These are phyloP conservation scores for Antennarius striatus DNA, from an alignment of 2,113 vertebrate genomes.

Conservation along the genomic window DNA sequence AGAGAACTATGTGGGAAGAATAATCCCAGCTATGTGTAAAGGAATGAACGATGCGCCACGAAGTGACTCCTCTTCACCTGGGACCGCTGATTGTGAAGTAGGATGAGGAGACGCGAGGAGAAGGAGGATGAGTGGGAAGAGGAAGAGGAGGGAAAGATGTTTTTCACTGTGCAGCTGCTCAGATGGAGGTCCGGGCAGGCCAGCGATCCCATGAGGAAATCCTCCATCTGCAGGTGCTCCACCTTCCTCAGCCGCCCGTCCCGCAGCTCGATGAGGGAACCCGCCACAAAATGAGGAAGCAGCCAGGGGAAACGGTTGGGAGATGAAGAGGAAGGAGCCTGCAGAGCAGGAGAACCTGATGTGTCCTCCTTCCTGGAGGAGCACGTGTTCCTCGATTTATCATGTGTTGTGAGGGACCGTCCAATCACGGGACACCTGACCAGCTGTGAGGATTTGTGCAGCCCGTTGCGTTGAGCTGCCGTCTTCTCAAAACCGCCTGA, in stretches of 20 bases:
- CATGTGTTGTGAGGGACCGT: conserved; percentile 20
- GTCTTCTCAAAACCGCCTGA: neutral
- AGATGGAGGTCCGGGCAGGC: conserved; percentile 77
- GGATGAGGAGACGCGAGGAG: conserved; percentile 73
- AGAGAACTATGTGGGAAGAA: no score
- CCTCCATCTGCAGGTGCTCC: conserved; percentile 79
- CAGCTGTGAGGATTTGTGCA: conserved; percentile 25
- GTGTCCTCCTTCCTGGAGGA: conserved; percentile 18
- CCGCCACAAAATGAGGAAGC: conserved; percentile 76
- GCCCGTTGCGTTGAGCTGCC: conserved; percentile 7
- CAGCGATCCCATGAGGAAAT: conserved; percentile 75
- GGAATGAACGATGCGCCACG: no score
- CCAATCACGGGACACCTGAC: conserved; percentile 9
- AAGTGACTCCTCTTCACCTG: conserved; percentile 63
- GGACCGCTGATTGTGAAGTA: conserved; percentile 73
- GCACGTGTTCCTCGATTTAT: conserved; percentile 11
- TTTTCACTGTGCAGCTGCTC: conserved; percentile 77
- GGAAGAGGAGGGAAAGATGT: conserved; percentile 62
- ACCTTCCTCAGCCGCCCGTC: conserved; percentile 75
- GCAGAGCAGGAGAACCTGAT: neutral
- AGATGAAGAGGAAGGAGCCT: conserved; percentile 24
- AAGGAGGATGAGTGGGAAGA: conserved; percentile 53
- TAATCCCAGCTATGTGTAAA: no score
- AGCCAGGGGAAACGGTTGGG: conserved; percentile 57
- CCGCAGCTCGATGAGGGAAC: conserved; percentile 79